These are phyloP conservation scores for Stigmatopora nigra DNA, from an alignment of 2,113 vertebrate species.

Conservation along the genomic window DNA sequence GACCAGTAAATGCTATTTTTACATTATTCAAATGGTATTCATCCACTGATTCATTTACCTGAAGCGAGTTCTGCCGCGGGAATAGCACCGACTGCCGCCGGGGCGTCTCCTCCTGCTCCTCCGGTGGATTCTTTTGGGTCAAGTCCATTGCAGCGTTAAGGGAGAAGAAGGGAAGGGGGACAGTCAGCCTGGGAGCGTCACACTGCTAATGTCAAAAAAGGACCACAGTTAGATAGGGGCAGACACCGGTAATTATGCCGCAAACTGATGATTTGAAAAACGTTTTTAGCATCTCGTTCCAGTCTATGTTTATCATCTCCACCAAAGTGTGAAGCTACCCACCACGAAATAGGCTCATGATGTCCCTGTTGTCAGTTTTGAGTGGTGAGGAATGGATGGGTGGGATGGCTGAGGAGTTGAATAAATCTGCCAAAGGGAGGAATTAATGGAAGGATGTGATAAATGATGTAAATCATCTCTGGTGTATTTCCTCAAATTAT, in stretches of 20 bases:
- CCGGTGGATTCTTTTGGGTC: slow-evolving; percentile 81
- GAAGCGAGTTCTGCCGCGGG: slow-evolving; percentile 81
- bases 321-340: slow-evolving; percentile 68
- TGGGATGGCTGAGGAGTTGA: slow-evolving; percentile 74
- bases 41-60: slow-evolving; percentile 69
- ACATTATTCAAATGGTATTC: not conserved
- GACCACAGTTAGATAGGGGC: slow-evolving; percentile 31
- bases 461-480: slow-evolving; percentile 9
- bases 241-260: not conserved
- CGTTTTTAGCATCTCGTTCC: not conserved
- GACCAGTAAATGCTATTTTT: not conserved
- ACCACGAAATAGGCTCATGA: slow-evolving; percentile 95
- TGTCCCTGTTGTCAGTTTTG: slow-evolving; percentile 82
- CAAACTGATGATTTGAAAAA: not conserved
- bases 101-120: slow-evolving; percentile 70
- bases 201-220: slow-evolving; percentile 55
- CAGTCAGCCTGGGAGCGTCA: slow-evolving; percentile 60
- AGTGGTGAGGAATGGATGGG: slow-evolving; percentile 76
- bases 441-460: slow-evolving; percentile 60
- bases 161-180: slow-evolving; percentile 59
- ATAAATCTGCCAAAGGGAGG: slow-evolving; percentile 72
- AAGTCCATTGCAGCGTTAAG: slow-evolving; percentile 75
- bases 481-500: not conserved
- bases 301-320: not conserved
- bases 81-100: slow-evolving; percentile 74